These are phyloP conservation scores for Theodoxus fluviatilis DNA, from an alignment of 2,888 invertebrate species.

Conservation along the genomic window DNA sequence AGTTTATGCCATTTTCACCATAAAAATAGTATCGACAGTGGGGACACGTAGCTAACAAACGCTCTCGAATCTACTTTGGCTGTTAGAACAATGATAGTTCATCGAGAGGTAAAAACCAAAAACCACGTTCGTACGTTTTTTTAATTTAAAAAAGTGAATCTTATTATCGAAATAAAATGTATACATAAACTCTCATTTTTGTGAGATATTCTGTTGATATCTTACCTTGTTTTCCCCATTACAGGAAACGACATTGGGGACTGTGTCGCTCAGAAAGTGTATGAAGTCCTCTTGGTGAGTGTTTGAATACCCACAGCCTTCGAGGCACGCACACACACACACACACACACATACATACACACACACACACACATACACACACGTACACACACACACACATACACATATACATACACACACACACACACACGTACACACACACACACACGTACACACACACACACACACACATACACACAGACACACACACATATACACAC, in stretches of 20 bases:
- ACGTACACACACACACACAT: neutral
- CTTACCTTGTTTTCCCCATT: conserved; percentile 21
- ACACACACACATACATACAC: neutral
- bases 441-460: no score
- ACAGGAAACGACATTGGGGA: conserved; percentile 47
- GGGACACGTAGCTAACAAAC: no score
- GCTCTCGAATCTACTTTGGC: no score
- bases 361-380: no score
- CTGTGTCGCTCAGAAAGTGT: conserved; percentile 39
- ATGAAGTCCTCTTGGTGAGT: conserved; percentile 41
- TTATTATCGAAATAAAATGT: conserved; percentile 7
- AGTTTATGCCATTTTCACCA: no score
- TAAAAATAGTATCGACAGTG: neutral
- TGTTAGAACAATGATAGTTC: no score
- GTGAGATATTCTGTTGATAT: no score
- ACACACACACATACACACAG: no score
- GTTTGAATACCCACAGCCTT: no score
- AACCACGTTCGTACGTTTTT: neutral
- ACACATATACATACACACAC: neutral
- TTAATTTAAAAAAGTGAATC: neutral
- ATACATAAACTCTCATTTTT: no score
- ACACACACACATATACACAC: no score
- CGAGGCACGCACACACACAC: neutral
- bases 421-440: neutral
- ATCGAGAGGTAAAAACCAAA: no score